Evolutionary conservation across 1,140 invertebrate species (phyloP).

Genomic region (Hyphantria cunea): DNA sequence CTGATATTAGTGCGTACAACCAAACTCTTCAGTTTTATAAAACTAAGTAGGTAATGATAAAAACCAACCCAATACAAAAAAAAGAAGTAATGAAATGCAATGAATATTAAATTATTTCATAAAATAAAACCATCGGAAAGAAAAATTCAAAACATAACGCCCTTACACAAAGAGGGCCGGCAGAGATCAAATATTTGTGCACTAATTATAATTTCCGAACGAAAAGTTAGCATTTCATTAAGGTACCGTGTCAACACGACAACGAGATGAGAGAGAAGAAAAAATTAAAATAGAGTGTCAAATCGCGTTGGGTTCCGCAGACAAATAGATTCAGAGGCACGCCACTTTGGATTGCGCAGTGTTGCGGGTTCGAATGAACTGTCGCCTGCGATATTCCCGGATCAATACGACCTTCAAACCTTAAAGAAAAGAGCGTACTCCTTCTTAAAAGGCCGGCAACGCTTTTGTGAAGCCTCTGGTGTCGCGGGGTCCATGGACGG

Average conservation of each 20-base stretch:
- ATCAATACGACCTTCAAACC: too few relatives aligned
- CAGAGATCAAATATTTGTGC: slow-evolving; percentile 21
- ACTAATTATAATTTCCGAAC: slow-evolving; percentile 25
- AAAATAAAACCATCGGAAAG: slow-evolving; percentile 6
- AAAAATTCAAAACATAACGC: slow-evolving; percentile 6
- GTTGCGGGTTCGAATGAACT: too few relatives aligned
- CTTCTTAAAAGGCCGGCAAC: too few relatives aligned
- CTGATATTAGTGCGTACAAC: too few relatives aligned
- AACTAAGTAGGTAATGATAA: too few relatives aligned
- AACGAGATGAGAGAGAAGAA: slow-evolving; percentile 33
- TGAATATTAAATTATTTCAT: not conserved
- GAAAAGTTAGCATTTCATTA: slow-evolving; percentile 49
- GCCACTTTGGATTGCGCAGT: too few relatives aligned
- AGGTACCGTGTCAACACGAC: slow-evolving; percentile 38
- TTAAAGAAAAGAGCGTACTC: too few relatives aligned
- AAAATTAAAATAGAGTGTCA: slow-evolving; percentile 29
- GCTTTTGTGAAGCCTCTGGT: too few relatives aligned
- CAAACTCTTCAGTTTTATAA: too few relatives aligned
- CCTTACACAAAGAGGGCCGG: slow-evolving; percentile 11
- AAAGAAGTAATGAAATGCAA: slow-evolving; percentile 1
- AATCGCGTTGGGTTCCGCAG: not conserved
- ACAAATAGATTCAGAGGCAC: too few relatives aligned
- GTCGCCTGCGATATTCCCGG: too few relatives aligned
- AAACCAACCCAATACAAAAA: not conserved
- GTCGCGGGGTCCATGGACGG: too few relatives aligned